These are phyloP conservation scores for Nephrotoma guestfalica DNA, from an alignment of 2,888 invertebrate genomes.

Conservation along the genomic window DNA sequence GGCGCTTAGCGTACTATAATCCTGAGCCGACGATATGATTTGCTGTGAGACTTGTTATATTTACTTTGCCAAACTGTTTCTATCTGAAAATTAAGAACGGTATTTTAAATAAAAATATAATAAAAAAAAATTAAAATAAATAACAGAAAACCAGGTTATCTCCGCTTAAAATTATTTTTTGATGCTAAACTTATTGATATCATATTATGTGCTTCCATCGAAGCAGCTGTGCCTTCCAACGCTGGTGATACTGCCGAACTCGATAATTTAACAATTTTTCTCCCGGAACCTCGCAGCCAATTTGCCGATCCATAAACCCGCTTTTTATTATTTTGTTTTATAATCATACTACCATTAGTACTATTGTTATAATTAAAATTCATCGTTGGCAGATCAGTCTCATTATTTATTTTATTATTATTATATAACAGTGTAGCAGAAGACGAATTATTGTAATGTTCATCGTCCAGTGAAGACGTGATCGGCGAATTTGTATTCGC, in stretches of 20 bases:
- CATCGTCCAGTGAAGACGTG: slow-evolving; percentile 37
- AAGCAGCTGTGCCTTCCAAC: not conserved
- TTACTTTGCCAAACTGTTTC: too few species aligned
- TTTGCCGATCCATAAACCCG: not conserved
- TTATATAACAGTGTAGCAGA: not conserved
- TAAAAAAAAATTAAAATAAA: not conserved
- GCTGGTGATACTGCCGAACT: not conserved
- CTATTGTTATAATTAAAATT: not conserved
- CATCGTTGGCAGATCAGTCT: not conserved
- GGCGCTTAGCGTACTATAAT: too few species aligned
- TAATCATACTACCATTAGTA: not conserved
- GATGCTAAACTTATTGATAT: not conserved
- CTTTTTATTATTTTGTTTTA: not conserved
- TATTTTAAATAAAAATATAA: too few species aligned
- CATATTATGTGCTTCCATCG: not conserved
- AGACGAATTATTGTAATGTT: slow-evolving; percentile 1
- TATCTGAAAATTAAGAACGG: too few species aligned
- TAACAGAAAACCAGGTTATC: not conserved
- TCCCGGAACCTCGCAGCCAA: not conserved
- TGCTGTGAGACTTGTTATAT: too few species aligned
- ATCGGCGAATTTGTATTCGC: slow-evolving; percentile 53
- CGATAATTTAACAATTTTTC: not conserved
- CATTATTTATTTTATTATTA: not conserved
- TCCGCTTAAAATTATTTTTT: not conserved
- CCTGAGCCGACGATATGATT: too few species aligned